Percentiles rank a stretch among this genome's conserved stretches.
Evolutionary conservation across 2,113 vertebrate genomes (phyloP).

Genomic region (Spheniscus mendiculus): DNA sequence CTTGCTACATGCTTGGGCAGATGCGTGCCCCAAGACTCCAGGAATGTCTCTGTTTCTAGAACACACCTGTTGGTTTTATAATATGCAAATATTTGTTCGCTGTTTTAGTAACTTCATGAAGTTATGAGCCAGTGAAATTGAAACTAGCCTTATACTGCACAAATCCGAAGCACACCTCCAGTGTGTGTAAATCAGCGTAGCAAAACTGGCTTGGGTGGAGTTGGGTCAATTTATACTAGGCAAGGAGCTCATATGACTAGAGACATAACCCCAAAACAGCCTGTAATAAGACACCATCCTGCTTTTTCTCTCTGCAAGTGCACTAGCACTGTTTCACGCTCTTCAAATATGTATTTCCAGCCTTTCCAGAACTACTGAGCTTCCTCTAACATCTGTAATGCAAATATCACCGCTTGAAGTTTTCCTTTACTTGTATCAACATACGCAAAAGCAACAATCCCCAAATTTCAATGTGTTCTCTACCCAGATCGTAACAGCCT

Average conservation of each 20-base stretch:
- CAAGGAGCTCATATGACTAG: neutral
- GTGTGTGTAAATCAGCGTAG: neutral
- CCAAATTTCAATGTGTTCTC: neutral
- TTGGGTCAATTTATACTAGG: neutral
- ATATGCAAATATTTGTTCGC: neutral
- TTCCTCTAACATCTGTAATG: neutral
- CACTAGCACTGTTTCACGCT: neutral
- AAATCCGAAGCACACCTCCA: neutral
- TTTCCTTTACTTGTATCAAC: neutral
- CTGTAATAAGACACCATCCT: neutral
- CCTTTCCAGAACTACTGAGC: neutral
- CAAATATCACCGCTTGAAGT: neutral
- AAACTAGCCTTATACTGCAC: neutral
- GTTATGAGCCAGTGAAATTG: neutral
- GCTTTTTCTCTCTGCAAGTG: neutral
- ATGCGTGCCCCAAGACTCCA: neutral
- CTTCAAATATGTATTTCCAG: neutral
- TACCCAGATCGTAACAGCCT: neutral
- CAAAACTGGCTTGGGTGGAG: neutral
- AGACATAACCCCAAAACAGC: neutral
- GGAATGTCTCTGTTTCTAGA: neutral
- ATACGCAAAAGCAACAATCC: neutral
- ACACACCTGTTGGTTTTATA: neutral
- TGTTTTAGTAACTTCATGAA: neutral
- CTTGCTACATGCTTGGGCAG: neutral